Base-by-base conservation (phyloP, 2,797 vertebrate species). In the Coregonus suidteri region DNA sequence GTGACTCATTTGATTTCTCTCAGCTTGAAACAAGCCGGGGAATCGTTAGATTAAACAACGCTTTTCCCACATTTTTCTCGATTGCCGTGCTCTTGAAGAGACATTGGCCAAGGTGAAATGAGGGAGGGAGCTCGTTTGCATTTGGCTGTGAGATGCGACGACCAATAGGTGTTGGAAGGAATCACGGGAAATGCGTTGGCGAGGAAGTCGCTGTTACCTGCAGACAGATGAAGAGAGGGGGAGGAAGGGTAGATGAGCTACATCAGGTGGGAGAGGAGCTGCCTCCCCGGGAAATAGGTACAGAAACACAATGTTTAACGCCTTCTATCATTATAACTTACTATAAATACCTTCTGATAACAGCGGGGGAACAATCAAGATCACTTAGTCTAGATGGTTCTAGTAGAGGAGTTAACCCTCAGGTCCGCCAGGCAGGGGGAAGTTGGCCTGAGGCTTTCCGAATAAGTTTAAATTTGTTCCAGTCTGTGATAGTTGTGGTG, bases 221-320 rank as follows among this genome's bases (percentile, higher is more conserved):
- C 11, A 62, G 81, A 76, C 41, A 47, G 9, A 47, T 47, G 41
- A 47, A 47, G 41, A 47, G 41, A 13, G 41, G 37, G 20, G 68
- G 69, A 31, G 69, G 41, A 65, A 68, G 31, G 34, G 15, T 37
- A 67, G 71, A 82, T 74, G 41, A 81, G 75, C 75, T 65, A 52
- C 73, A 90, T 81, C 90, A 90, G 88, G 86, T 93, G 90, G 79
- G 73, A 76, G 80, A 86, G 77, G 80, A 86, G 82, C 41, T 47
- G 41, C 9, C 41, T 47, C 41, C 41, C 3, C 11, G 9, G 41
- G 41, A 47, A 47, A 47, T 47, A 47, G 41, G 41, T 9, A 47
- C 9, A 47, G 41, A 47, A 47, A 47, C 41, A 47, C 41, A 3
- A 37, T 37, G 41, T 47, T 47, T 47, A 47, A 47, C 11, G 9